Evolutionary conservation across 2,113 vertebrate genomes (phyloP).

Genomic region (Mystacornis crossleyi): DNA sequence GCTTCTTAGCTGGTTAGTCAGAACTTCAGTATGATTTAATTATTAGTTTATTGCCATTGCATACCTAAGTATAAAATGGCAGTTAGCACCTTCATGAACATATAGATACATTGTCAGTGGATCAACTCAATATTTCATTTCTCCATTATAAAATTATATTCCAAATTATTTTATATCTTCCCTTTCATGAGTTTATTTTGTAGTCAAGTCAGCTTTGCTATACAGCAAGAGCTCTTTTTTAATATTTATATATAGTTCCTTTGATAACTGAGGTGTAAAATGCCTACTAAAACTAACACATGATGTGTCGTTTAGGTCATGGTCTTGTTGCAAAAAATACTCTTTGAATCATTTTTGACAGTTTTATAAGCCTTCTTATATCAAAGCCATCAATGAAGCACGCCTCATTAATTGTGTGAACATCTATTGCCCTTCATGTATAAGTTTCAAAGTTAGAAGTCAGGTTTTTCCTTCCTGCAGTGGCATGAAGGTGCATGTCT

Average conservation of each 20-base stretch:
- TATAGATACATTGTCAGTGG: neutral
- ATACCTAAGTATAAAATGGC: neutral
- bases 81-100: neutral
- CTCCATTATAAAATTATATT: neutral
- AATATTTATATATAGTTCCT: slow-evolving; percentile 8
- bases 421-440: neutral
- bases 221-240: neutral
- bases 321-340: neutral
- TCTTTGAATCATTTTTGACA: slow-evolving; percentile 34
- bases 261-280: neutral
- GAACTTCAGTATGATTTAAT: neutral
- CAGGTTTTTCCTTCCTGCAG: neutral
- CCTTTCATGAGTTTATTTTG: neutral
- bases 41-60: neutral
- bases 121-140: neutral
- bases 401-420: neutral
- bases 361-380: slow-evolving; percentile 18
- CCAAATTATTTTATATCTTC: neutral
- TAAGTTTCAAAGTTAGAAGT: neutral
- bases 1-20: neutral
- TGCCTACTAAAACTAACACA: neutral
- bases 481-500: neutral
- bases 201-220: neutral
- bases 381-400: slow-evolving; percentile 1
- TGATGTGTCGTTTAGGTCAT: neutral